Conservation (phyloP, 2,113 vertebrate species). For the Anseranas semipalmata region DNA sequence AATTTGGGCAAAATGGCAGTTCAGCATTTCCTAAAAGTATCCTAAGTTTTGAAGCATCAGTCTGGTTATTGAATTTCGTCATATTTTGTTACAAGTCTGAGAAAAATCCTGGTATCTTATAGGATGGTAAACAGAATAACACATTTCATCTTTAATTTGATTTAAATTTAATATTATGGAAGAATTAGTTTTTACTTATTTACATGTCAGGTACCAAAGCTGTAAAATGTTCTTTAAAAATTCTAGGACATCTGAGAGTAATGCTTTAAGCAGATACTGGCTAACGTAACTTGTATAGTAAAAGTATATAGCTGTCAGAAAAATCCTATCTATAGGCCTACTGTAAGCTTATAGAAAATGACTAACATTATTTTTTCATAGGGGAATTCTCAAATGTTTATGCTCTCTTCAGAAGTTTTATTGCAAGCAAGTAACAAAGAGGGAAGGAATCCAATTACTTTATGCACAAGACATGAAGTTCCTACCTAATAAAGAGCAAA, state of each 20-base stretch:
- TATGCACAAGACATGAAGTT: conserved; percentile 68
- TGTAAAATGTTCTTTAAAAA: background rate
- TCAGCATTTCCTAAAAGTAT: background rate
- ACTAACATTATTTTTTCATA: conserved; percentile 43
- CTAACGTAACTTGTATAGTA: conserved; percentile 28
- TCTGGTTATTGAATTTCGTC: background rate
- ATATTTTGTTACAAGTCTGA: background rate
- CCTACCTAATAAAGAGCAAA: conserved; percentile 68
- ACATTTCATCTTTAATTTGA: background rate
- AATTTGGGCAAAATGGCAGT: background rate
- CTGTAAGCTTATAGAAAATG: conserved; percentile 61
- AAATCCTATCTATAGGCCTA: conserved; percentile 37
- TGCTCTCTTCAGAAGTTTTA: conserved; percentile 68
- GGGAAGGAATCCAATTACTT: conserved; percentile 75
- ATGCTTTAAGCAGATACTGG: conserved; percentile 17
- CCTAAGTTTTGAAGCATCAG: background rate
- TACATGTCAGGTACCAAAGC: background rate
- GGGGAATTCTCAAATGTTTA: conserved; percentile 69
- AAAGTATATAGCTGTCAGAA: conserved; percentile 28
- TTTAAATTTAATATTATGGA: background rate
- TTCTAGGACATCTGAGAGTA: background rate
- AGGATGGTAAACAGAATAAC: background rate
- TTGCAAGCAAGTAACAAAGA: conserved; percentile 64
- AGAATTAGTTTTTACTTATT: background rate
- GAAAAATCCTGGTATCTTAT: background rate